Conservation (phyloP, 2,113 vertebrate genomes). For the Oryzias curvinotus region DNA sequence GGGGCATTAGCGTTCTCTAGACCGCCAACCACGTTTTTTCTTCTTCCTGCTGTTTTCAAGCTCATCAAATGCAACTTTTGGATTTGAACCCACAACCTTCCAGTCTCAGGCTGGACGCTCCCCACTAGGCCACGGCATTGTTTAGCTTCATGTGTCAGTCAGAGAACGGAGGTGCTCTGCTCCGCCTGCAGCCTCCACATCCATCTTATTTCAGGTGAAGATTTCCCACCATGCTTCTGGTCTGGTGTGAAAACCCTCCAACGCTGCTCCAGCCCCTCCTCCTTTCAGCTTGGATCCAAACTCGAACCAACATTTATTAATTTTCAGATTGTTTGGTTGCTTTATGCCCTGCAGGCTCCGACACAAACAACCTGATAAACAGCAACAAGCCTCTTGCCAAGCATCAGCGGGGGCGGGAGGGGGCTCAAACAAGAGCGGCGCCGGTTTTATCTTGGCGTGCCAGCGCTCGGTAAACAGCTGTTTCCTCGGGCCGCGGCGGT, state of each 20-base stretch:
- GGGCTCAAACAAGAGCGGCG: constrained; percentile 50
- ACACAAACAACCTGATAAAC: constrained; percentile 52
- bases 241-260: not conserved
- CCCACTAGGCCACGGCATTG: too few species aligned
- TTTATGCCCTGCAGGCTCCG: constrained; percentile 19
- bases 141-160: too few species aligned
- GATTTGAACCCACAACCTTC: too few species aligned
- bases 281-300: constrained; percentile 8
- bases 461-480: constrained; percentile 56
- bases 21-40: too few species aligned
- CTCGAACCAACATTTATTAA: constrained; percentile 27
- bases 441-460: constrained; percentile 45
- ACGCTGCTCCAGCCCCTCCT: not conserved
- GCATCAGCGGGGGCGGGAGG: constrained; percentile 53
- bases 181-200: too few species aligned
- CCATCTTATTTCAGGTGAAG: not conserved
- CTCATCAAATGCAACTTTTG: too few species aligned
- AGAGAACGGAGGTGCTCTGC: too few species aligned
- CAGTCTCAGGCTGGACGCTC: too few species aligned
- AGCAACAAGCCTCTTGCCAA: constrained; percentile 49
- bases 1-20: too few species aligned
- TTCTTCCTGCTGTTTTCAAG: too few species aligned
- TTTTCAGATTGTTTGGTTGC: constrained; percentile 30
- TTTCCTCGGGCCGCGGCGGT: constrained; percentile 38
- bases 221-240: not conserved